phyloP scores from a whole-genome alignment of 2,113 vertebrate species.

The Erythrolamprus reginae region DNA sequence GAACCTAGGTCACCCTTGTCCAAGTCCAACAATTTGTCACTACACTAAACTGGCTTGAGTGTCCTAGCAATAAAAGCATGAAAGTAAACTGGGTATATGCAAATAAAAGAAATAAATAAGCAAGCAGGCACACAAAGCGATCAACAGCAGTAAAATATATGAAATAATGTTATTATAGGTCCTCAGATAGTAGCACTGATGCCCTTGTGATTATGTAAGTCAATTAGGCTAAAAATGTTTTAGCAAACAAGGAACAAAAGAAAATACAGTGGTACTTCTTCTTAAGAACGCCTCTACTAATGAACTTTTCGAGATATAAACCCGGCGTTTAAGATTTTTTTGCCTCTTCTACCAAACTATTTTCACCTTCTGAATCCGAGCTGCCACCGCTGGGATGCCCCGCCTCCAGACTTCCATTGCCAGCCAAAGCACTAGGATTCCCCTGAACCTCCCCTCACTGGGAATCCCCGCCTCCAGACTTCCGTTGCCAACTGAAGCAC shows the following conservation, averaged over 20 bases:
- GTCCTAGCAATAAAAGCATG: slow-evolving; percentile 1
- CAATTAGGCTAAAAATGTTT: not conserved
- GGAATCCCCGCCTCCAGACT: too few relatives aligned
- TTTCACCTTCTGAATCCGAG: too few relatives aligned
- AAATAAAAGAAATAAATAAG: slow-evolving; percentile 2
- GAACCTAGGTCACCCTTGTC: not conserved
- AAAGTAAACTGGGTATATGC: not conserved
- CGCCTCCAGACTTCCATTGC: too few relatives aligned
- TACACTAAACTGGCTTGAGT: not conserved
- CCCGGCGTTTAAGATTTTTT: too few relatives aligned
- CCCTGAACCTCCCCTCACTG: too few relatives aligned
- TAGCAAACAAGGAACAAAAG: not conserved
- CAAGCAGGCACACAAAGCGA: slow-evolving; percentile 30
- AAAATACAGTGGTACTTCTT: too few relatives aligned
- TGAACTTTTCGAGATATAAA: too few relatives aligned
- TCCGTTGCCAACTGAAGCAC: too few relatives aligned
- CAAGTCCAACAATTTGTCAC: not conserved
- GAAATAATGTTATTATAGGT: slow-evolving; percentile 20
- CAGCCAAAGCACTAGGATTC: too few relatives aligned
- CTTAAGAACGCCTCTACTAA: too few relatives aligned
- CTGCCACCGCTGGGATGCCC: too few relatives aligned
- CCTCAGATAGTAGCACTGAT: not conserved
- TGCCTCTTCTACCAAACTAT: too few relatives aligned
- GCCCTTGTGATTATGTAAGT: not conserved
- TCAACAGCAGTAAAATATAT: not conserved